Conservation (phyloP, 2,797 vertebrate genomes). For the Acestrorhynchus altus region DNA sequence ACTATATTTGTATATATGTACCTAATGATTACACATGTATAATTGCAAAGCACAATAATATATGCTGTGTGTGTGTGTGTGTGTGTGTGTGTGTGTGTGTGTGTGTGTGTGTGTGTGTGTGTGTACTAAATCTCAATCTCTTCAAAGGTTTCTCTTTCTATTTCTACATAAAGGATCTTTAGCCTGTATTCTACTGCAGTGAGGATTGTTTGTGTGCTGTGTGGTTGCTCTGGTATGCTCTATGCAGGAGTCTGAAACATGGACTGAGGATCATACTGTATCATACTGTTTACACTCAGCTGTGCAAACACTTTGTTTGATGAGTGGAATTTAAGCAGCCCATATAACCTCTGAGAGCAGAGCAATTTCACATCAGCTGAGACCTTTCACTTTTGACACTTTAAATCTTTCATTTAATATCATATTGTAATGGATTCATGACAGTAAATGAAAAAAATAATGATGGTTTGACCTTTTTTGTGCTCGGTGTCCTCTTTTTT, state of each 20-base stretch:
- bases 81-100: too few species aligned
- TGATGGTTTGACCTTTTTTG: not conserved
- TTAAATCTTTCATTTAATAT: too few species aligned
- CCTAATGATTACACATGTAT: too few species aligned
- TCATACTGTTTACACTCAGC: conserved; percentile 13
- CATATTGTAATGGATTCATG: not conserved
- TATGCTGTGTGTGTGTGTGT: too few species aligned
- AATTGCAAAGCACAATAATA: too few species aligned
- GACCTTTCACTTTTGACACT: too few species aligned
- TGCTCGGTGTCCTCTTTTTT: not conserved
- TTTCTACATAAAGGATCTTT: not conserved
- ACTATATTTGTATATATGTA: too few species aligned
- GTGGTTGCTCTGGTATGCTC: not conserved
- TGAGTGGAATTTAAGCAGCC: conserved; percentile 1
- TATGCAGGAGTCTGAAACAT: not conserved
- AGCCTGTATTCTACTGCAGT: not conserved
- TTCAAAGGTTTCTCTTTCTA: not conserved
- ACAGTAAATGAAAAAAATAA: not conserved
- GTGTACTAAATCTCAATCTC: too few species aligned
- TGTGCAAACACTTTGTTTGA: conserved; percentile 42
- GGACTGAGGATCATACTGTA: conserved; percentile 1
- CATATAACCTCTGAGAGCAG: not conserved
- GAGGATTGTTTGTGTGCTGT: not conserved
- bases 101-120: too few species aligned
- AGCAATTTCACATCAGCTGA: not conserved